These are phyloP conservation scores for Cerastis rubricosa DNA, from an alignment of 2,888 invertebrate species.

Conservation along the genomic window DNA sequence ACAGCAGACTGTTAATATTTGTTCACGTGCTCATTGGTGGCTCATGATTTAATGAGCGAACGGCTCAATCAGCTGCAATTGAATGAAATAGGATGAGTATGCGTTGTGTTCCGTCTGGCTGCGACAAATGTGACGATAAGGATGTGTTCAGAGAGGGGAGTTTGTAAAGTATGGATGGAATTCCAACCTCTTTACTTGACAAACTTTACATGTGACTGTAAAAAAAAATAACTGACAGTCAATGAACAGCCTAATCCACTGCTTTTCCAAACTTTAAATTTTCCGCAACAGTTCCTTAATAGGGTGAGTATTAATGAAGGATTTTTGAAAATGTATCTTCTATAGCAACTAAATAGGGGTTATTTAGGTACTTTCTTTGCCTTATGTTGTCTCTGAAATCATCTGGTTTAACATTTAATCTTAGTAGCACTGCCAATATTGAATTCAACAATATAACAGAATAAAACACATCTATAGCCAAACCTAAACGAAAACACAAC, in stretches of 20 bases:
- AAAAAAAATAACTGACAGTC: no score
- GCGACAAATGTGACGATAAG: neutral
- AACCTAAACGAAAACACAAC: constrained; percentile 45
- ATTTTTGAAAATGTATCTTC: neutral
- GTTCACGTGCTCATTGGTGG: constrained; percentile 68
- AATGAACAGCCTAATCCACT: neutral
- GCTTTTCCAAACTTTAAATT: neutral
- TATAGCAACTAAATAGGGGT: neutral
- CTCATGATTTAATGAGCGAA: constrained; percentile 60
- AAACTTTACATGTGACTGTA: no score
- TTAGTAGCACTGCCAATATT: no score
- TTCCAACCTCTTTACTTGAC: neutral
- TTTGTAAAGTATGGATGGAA: neutral
- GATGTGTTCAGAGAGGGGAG: neutral
- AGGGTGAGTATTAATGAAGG: neutral
- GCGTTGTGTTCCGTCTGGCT: constrained; percentile 27
- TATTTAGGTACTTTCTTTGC: neutral
- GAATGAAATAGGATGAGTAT: constrained; percentile 56
- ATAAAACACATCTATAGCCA: constrained; percentile 13
- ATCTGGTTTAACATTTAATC: neutral
- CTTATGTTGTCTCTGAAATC: neutral
- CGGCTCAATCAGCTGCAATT: constrained; percentile 67
- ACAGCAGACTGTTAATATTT: constrained; percentile 58
- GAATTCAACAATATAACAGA: constrained; percentile 1
- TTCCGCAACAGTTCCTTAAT: neutral